Evolutionary conservation across 64 coral and sea anemone genomes (phyloP).

Genomic region (Actinia tenebrosa): DNA sequence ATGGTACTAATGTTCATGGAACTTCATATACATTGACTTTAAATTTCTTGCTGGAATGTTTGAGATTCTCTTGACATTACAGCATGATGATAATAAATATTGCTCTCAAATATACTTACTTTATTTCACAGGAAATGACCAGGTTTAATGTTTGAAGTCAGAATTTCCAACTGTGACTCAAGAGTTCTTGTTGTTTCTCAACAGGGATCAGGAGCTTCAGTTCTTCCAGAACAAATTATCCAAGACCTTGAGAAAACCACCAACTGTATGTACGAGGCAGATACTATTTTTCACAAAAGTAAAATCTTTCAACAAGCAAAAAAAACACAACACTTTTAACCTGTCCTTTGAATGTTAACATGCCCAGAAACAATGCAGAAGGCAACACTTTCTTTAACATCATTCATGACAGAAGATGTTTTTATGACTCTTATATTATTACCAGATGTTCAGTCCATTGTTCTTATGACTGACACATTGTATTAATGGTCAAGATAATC

Average conservation of each 20-base stretch:
- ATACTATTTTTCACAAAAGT: not conserved
- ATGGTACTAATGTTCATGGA: no score
- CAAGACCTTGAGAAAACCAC: not conserved
- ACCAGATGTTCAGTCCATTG: not conserved
- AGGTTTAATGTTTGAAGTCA: not conserved
- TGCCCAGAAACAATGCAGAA: not conserved
- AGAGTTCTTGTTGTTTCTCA: not conserved
- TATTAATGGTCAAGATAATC: not conserved
- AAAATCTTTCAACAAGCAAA: not conserved
- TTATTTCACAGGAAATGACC: not conserved
- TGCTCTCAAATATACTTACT: not conserved
- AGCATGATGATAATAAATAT: not conserved
- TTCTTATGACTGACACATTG: not conserved
- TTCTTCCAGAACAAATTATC: conserved; percentile 14
- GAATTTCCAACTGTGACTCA: not conserved
- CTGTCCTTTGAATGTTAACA: not conserved
- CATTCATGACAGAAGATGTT: not conserved
- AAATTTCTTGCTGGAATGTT: no score
- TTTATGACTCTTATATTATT: not conserved
- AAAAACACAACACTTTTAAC: not conserved
- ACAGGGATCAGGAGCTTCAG: conserved; percentile 11
- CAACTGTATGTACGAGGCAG: not conserved
- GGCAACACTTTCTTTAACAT: not conserved
- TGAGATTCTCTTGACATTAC: no score
- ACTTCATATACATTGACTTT: no score